These are phyloP conservation scores for Xylota segnis DNA, from an alignment of 2,888 invertebrate genomes.

Conservation along the genomic window DNA sequence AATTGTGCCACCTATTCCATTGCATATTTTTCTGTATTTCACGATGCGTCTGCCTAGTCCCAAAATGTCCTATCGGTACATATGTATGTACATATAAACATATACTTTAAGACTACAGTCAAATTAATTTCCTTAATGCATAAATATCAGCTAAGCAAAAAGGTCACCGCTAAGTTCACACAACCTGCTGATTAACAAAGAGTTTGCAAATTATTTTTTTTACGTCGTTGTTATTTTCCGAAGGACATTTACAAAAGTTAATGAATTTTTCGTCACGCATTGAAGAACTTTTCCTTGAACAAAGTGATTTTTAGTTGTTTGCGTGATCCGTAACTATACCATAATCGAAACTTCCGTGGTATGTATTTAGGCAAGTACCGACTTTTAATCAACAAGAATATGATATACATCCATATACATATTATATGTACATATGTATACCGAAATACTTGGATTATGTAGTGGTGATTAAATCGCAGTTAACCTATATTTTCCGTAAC, in stretches of 20 bases:
- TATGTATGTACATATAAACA: too few species aligned
- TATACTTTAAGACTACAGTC: background rate
- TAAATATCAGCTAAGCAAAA: background rate
- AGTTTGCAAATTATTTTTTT: constrained; percentile 2
- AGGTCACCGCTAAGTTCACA: background rate
- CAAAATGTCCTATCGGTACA: background rate
- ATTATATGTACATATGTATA: too few species aligned
- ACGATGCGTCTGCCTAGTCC: too few species aligned
- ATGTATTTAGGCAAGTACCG: background rate
- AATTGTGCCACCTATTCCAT: too few species aligned
- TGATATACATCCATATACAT: too few species aligned
- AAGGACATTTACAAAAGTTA: background rate
- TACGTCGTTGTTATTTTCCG: background rate
- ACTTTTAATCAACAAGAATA: background rate
- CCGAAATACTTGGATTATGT: background rate
- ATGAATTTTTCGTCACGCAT: constrained; percentile 8
- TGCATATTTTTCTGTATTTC: too few species aligned
- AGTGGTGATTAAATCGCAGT: constrained; percentile 1
- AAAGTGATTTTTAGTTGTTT: background rate
- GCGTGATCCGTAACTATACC: background rate
- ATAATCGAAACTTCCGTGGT: background rate
- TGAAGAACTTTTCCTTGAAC: background rate
- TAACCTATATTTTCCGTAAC: background rate
- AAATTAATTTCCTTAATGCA: constrained; percentile 5
- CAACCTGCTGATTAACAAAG: background rate